Percentiles rank a stretch among this genome's conserved stretches.
Conservation (phyloP, 2,888 invertebrate genomes). For the Patella pellucida region DNA sequence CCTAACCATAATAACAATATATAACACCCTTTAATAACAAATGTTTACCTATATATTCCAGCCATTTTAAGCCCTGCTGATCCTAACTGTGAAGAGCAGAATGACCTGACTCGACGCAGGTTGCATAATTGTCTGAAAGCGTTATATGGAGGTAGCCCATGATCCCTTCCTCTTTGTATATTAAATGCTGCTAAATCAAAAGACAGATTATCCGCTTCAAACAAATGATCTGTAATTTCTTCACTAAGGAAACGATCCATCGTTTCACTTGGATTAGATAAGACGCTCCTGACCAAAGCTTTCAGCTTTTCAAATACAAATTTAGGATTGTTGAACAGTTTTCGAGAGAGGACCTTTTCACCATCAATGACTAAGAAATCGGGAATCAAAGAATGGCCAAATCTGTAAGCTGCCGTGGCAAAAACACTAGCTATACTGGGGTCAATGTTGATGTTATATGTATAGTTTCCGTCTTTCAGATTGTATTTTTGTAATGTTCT, state of each 20-base stretch:
- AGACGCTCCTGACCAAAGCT: not conserved
- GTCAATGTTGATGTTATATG: not conserved
- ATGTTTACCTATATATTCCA: too few species aligned
- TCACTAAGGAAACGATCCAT: not conserved
- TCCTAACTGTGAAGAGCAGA: too few species aligned
- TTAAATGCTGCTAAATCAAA: not conserved
- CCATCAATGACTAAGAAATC: not conserved
- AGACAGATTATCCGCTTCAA: not conserved
- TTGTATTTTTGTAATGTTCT: not conserved
- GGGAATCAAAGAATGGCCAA: not conserved
- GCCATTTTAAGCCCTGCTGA: too few species aligned
- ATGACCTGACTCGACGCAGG: not conserved
- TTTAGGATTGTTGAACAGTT: not conserved
- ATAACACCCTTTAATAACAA: too few species aligned
- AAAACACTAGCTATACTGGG: not conserved
- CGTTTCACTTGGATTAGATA: not conserved
- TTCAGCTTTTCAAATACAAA: not conserved
- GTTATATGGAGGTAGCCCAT: not conserved
- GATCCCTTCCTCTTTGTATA: conserved; percentile 2
- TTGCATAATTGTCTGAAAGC: not conserved
- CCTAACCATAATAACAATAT: too few species aligned
- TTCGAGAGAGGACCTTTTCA: not conserved
- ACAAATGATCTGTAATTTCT: not conserved
- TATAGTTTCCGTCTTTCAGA: not conserved
- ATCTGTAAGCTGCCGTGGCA: not conserved